Conservation (phyloP, 1,140 invertebrate species). For the Periplaneta americana region DNA sequence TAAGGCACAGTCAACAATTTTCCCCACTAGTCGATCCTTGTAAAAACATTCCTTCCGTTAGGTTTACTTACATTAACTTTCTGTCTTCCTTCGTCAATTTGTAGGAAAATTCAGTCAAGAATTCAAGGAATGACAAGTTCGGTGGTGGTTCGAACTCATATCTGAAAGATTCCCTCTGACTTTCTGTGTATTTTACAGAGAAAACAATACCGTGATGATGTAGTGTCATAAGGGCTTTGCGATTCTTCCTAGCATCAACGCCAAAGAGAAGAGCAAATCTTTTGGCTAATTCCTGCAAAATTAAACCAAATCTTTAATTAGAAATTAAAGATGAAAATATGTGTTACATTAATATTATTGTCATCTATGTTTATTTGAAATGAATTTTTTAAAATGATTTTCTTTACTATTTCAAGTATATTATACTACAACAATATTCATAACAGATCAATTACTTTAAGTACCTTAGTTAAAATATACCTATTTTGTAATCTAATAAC, state of each 20-base stretch:
- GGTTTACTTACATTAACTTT: slow-evolving; percentile 68
- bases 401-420: too few species aligned
- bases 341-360: too few species aligned
- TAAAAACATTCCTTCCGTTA: too few species aligned
- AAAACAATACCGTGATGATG: slow-evolving; percentile 93
- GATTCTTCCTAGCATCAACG: slow-evolving; percentile 93
- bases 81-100: slow-evolving; percentile 96
- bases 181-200: slow-evolving; percentile 64
- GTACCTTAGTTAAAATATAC: too few species aligned
- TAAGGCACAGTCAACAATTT: too few species aligned
- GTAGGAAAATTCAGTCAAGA: slow-evolving; percentile 91
- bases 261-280: slow-evolving; percentile 96
- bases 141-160: slow-evolving; percentile 74
- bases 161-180: slow-evolving; percentile 64
- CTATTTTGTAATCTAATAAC: too few species aligned
- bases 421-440: too few species aligned
- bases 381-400: too few species aligned
- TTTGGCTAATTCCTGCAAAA: slow-evolving; percentile 82
- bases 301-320: neutral
- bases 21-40: too few species aligned
- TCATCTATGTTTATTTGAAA: too few species aligned
- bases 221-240: slow-evolving; percentile 93
- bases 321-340: too few species aligned
- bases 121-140: slow-evolving; percentile 89
- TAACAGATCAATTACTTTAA: too few species aligned